Evolutionary conservation across 2,797 vertebrate species (phyloP), one percentile per base, ranked within the genome.

Genomic region (Phoxinus dragarum): DNA sequence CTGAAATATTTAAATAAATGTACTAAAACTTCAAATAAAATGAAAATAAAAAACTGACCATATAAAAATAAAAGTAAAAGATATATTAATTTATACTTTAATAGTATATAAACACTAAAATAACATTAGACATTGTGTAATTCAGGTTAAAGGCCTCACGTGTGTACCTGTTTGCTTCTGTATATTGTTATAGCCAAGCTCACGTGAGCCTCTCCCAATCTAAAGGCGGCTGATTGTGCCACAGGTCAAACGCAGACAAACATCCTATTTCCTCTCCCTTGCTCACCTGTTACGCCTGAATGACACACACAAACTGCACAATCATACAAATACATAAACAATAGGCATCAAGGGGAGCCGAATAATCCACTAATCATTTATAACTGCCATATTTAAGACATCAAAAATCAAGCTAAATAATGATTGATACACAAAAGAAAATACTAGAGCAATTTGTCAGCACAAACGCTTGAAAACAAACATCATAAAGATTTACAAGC

Each of bases 151-250:
- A 78, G 23, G 38, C 19, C 74, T 79, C 66, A 84, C 66, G 11
- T 78, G 82, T 82, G 23, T 54, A 17, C 54, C 34, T 31, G 56
- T 34, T 74, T 64, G 81, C 82, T 52, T 84, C 34, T 34, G 44
- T 78, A 42, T 84, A 27, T 74, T 72, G 34, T 61, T 80, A n/a
- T 68, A 27, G 23, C 36, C 10, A 61, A 67, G 59, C 52, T 64
- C 87, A 86, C 66, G 72, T 81, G 74, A 87, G 86, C 74, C 82
- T 73, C 69, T 80, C 79, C 88, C 86, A 80, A n/a, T 75, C 38
- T 72, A 82, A 86, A 84, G 64, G 67, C 79, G 40, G 19, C 19
- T 71, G n/a, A 87, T 21, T 71, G 59, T 67, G 83, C 34, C 86
- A 88, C n/a, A 34, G 85, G 74, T 86, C 68, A 86, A 79, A 72